Evolutionary conservation across 2,888 invertebrate species (phyloP).

Genomic region (Drosophila silvestris): DNA sequence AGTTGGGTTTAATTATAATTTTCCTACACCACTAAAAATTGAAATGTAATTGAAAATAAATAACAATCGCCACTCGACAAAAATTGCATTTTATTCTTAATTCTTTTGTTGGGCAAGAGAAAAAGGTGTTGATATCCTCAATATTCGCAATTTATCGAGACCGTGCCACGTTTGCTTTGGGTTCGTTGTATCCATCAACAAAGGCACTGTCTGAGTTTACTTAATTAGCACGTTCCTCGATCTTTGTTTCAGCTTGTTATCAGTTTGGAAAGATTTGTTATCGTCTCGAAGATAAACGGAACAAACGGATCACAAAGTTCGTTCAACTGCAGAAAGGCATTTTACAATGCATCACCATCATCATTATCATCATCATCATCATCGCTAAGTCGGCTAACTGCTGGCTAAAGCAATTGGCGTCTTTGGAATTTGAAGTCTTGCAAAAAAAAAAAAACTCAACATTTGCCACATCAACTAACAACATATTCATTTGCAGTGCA

Average conservation of each 20-base stretch:
- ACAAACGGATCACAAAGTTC: conserved; percentile 13
- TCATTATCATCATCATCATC: not conserved
- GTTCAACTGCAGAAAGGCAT: conserved; percentile 5
- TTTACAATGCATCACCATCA: conserved; percentile 4
- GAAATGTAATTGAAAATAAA: not conserved
- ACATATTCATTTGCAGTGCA: conserved; percentile 18
- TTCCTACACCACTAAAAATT: not conserved
- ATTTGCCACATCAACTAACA: conserved; percentile 28
- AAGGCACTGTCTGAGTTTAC: conserved; percentile 12
- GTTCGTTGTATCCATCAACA: conserved; percentile 18
- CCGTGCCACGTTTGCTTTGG: conserved; percentile 5
- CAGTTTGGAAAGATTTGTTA: conserved; percentile 9
- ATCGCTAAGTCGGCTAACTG: not conserved
- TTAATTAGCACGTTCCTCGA: conserved; percentile 30
- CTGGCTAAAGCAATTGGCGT: not conserved
- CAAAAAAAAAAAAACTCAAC: not conserved
- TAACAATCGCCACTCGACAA: not conserved
- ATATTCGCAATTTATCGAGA: not conserved
- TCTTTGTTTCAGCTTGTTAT: conserved; percentile 36
- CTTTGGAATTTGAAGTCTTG: conserved; percentile 19
- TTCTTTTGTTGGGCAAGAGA: not conserved
- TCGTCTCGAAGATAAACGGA: not conserved
- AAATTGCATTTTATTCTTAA: not conserved
- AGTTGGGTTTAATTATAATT: not conserved
- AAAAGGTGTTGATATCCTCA: not conserved